Evolutionary conservation across 2,797 vertebrate genomes (phyloP), one percentile per base, ranked within the genome.

Genomic region (Pogoniulus pusillus): DNA sequence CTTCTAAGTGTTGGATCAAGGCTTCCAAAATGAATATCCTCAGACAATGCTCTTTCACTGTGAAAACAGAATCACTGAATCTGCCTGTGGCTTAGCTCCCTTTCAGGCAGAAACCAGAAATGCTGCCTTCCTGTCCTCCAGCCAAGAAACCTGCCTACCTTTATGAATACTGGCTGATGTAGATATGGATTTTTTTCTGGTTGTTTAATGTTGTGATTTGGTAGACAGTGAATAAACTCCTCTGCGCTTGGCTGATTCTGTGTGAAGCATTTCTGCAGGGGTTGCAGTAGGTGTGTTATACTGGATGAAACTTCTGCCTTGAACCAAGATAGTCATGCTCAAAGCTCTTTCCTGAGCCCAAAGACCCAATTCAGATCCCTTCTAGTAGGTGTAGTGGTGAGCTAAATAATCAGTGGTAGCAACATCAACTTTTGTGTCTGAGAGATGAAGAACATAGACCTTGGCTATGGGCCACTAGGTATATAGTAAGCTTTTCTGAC

Each of bases 31-130:
- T 19, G 8, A 71, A 22, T 41, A 43, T 87, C 35, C 16, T 58
- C 51, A 68, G 54, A 53, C 45, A 85, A 7, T 45, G 19, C 2
- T 55, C 32, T 89, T 82, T 54, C 22, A 34, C 32, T 49, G 6
- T 57, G 34, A 34, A 71, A 87, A 49, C 12, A 65, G 34, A 80
- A 41, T 65, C 23, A 24, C 13, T 83, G 43, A 24, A 34, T 47
- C 35, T 85, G 51, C 4, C 27, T 75, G 6, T 43, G 29, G 47
- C 76, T 72, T 79, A 82, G 2, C 60, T 94, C 20, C 20, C 41
- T 89, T 79, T 76, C 72, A 73, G 69, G 41, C 37, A 78, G 64
- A 59, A 57, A 58, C 70, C 27, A 66, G 34, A 82, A 59, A 62
- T 57, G 9, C 16, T 37, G 49, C 49, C 20, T 54, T 74, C 30